Evolutionary conservation across 2,888 invertebrate genomes (phyloP).

Genomic region (Oeneis ivallda): DNA sequence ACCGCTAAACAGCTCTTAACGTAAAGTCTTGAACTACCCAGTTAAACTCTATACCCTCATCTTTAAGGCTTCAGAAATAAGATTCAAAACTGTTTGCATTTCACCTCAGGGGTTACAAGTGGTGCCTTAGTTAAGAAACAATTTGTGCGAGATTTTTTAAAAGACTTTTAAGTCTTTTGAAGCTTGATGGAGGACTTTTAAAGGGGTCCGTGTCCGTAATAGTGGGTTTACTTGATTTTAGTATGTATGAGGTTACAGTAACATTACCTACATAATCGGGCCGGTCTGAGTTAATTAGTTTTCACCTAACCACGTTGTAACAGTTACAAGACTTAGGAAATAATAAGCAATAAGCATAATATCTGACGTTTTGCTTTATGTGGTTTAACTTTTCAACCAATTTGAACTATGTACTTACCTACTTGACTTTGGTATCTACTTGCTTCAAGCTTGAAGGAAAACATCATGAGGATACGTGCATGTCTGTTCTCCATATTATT

Average conservation of each 20-base stretch:
- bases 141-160: slow-evolving; percentile 31
- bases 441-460: too few species aligned
- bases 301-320: too few species aligned
- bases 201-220: slow-evolving; percentile 20
- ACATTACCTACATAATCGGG: background rate
- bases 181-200: slow-evolving; percentile 33
- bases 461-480: too few species aligned
- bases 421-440: too few species aligned
- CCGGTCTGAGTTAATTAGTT: too few species aligned
- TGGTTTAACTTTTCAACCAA: too few species aligned
- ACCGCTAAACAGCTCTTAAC: slow-evolving; percentile 37
- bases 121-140: slow-evolving; percentile 32
- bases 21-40: slow-evolving; percentile 29
- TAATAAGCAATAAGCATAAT: too few species aligned
- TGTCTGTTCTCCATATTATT: too few species aligned
- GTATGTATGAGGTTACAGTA: background rate
- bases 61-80: background rate
- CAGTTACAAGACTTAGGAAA: too few species aligned
- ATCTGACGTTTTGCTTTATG: too few species aligned
- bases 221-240: slow-evolving; percentile 6
- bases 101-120: slow-evolving; percentile 13
- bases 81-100: slow-evolving; percentile 10
- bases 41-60: slow-evolving; percentile 14
- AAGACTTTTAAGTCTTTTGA: slow-evolving; percentile 29
- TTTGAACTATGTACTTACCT: too few species aligned